Conservation (phyloP, 2,888 invertebrate genomes). For the Criorhina ranunculi region DNA sequence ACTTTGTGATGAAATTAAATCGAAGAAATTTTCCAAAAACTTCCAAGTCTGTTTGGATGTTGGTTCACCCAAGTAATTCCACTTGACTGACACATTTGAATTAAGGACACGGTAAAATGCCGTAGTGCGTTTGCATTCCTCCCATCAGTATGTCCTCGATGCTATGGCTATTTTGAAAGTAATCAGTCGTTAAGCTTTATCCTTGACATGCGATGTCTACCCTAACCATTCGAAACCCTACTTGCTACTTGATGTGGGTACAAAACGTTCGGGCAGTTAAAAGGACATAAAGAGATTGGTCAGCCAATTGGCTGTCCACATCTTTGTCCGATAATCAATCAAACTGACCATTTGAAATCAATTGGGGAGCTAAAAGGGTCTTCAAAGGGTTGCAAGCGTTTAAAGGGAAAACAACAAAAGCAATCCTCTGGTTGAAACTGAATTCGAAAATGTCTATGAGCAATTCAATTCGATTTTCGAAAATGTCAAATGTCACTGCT, state of each 20-base stretch:
- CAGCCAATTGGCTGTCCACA: constrained; percentile 84
- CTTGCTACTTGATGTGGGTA: constrained; percentile 58
- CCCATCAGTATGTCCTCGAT: constrained; percentile 15
- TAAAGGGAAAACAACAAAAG: not conserved
- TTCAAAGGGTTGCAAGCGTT: constrained; percentile 1
- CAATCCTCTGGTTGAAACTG: not conserved
- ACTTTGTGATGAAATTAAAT: constrained; percentile 69
- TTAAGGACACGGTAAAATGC: constrained; percentile 16
- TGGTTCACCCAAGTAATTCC: constrained; percentile 51
- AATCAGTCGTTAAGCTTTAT: constrained; percentile 72
- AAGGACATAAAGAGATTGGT: constrained; percentile 84
- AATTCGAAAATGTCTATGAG: no score
- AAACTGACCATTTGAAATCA: constrained; percentile 79
- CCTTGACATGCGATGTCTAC: constrained; percentile 50
- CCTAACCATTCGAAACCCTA: constrained; percentile 16
- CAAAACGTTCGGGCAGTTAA: constrained; percentile 78
- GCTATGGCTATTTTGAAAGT: constrained; percentile 65
- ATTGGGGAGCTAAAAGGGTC: constrained; percentile 10
- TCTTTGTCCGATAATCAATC: constrained; percentile 84
- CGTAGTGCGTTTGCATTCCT: constrained; percentile 41
- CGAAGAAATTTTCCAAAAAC: constrained; percentile 52
- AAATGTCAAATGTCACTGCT: constrained; percentile 6
- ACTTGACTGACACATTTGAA: constrained; percentile 57
- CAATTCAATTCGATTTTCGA: not conserved
- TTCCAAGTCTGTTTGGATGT: constrained; percentile 42